These are phyloP conservation scores for Hyposmocoma kahamanoa DNA, from an alignment of 1,140 invertebrate genomes.

Conservation along the genomic window DNA sequence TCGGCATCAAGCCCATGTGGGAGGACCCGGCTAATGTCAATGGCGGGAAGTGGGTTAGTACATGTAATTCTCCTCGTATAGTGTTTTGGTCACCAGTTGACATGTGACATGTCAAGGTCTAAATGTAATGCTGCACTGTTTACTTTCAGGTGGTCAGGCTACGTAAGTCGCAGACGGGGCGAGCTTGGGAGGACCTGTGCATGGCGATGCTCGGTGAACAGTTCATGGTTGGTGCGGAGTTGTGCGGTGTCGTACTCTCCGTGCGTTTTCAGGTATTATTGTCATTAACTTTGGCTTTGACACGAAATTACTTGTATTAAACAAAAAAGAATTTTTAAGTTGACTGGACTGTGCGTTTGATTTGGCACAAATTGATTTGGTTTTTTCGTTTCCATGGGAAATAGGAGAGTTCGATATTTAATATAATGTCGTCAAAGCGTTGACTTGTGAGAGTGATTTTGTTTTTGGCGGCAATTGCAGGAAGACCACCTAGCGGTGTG, in stretches of 20 bases:
- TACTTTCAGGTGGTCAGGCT: conserved; percentile 80
- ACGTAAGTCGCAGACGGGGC: conserved; percentile 94
- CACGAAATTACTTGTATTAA: neutral
- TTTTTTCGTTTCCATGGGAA: no score
- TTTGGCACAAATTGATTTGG: no score
- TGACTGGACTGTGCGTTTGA: no score
- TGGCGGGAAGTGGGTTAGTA: conserved; percentile 95
- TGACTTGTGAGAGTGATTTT: no score
- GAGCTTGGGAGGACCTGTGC: conserved; percentile 99
- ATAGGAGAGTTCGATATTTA: no score
- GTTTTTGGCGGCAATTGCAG: no score
- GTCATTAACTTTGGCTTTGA: no score
- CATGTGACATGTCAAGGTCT: no score
- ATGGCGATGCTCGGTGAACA: conserved; percentile 98
- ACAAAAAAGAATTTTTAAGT: no score
- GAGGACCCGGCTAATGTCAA: conserved; percentile 96
- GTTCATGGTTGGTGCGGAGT: conserved; percentile 99
- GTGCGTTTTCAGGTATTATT: conserved; percentile 88
- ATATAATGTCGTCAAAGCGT: no score
- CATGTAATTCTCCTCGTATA: no score
- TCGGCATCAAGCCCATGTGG: conserved; percentile 99
- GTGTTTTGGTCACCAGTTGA: no score
- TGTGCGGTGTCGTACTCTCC: conserved; percentile 98
- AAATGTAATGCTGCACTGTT: conserved; percentile 67
- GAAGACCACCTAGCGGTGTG: conserved; percentile 99